Conservation (phyloP, 2,797 vertebrate species). For the Anguilla anguilla region DNA sequence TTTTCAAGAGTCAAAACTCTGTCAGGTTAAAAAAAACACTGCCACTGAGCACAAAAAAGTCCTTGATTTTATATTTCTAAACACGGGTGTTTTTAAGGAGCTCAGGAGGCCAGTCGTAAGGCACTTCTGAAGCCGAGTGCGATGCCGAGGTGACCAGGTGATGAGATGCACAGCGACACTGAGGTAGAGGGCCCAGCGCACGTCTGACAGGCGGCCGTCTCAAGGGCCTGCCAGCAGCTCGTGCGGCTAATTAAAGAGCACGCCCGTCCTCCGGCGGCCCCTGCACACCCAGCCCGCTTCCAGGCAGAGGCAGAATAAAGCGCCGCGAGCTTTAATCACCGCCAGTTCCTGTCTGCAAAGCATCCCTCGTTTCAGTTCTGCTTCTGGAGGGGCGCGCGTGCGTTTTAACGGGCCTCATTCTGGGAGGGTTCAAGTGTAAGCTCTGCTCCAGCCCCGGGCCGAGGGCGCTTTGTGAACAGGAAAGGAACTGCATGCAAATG, state of each 20-base stretch:
- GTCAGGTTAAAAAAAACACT: no score
- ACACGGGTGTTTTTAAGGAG: no score
- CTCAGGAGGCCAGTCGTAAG: no score
- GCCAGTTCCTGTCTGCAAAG: not conserved
- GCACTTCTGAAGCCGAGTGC: no score
- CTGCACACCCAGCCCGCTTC: not conserved
- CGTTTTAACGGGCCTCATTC: not conserved
- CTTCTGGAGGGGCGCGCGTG: not conserved
- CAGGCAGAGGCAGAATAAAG: slow-evolving; percentile 6
- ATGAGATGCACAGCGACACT: no score
- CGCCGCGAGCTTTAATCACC: not conserved
- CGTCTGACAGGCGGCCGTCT: slow-evolving; percentile 14
- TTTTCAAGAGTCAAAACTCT: no score
- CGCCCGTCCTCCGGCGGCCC: slow-evolving; percentile 18
- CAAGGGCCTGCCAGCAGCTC: slow-evolving; percentile 46
- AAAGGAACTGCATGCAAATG: slow-evolving; percentile 9
- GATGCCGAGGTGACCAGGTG: no score
- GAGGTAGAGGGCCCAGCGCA: not conserved
- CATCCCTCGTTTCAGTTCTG: not conserved
- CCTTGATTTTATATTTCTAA: no score
- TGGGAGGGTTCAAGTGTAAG: not conserved
- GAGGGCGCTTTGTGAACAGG: not conserved
- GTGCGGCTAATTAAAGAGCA: slow-evolving; percentile 59
- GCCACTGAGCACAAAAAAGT: no score
- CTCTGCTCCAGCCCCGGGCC: not conserved